These are phyloP conservation scores for Dryas iulia DNA, from an alignment of 1,140 invertebrate genomes.

Conservation along the genomic window DNA sequence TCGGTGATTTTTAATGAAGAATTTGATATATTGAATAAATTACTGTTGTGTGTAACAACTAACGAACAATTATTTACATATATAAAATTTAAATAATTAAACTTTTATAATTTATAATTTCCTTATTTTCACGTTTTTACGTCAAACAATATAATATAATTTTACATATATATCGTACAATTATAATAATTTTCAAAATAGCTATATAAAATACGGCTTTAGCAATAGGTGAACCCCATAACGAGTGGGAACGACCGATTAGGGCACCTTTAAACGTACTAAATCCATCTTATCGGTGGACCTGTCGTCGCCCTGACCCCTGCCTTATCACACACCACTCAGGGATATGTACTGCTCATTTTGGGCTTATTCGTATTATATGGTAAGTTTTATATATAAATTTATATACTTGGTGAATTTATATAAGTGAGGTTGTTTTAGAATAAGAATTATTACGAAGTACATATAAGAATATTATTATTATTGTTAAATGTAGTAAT, in stretches of 20 bases:
- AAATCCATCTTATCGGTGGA: conserved; percentile 70
- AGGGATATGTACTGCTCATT: conserved; percentile 37
- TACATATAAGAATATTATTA: too few species aligned
- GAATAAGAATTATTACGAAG: not conserved
- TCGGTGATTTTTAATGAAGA: too few species aligned
- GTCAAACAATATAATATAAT: too few species aligned
- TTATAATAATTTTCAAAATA: not conserved
- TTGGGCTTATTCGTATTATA: conserved; percentile 33
- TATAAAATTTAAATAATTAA: too few species aligned
- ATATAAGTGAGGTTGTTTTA: not conserved
- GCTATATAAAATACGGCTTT: conserved; percentile 19
- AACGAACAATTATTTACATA: too few species aligned
- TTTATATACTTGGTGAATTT: not conserved
- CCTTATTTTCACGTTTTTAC: too few species aligned
- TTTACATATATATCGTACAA: not conserved
- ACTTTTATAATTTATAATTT: too few species aligned
- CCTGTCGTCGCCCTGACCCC: conserved; percentile 64
- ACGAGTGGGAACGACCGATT: conserved; percentile 74
- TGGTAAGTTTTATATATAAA: not conserved
- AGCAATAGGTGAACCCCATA: conserved; percentile 53
- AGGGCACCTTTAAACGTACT: conserved; percentile 78
- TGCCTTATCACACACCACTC: conserved; percentile 71
- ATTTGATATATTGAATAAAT: too few species aligned
- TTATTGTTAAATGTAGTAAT: too few species aligned
- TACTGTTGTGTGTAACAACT: too few species aligned